A percentile compares a stretch with the other conserved stretches of the same genome.
Conservation (phyloP, 2,113 vertebrate species). For the Budorcas taxicolor region DNA sequence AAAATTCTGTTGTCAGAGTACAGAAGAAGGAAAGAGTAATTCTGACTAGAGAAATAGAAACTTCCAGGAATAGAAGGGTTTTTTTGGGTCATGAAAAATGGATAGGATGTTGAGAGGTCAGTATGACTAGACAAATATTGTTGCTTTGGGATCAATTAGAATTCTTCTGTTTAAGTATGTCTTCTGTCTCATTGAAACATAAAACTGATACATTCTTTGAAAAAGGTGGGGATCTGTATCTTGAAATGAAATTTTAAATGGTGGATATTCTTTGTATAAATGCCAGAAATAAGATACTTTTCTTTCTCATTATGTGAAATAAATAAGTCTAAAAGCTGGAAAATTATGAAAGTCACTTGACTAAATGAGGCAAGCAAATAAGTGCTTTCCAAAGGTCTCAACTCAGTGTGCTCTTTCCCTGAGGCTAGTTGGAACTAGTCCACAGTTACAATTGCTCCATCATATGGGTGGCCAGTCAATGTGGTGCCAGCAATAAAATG, state of each 20-base stretch:
- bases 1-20: neutral
- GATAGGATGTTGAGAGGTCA: neutral
- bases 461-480: constrained; percentile 35
- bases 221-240: neutral
- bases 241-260: constrained; percentile 1
- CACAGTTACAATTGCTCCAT: constrained; percentile 34
- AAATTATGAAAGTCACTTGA: constrained; percentile 57
- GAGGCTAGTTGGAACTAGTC: constrained; percentile 43
- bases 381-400: constrained; percentile 47
- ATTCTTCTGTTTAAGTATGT: neutral
- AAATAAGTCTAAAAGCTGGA: constrained; percentile 46
- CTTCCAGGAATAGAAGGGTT: neutral
- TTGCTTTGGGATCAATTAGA: neutral
- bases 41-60: neutral
- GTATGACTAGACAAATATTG: neutral
- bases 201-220: neutral
- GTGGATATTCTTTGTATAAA: constrained; percentile 16
- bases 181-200: neutral
- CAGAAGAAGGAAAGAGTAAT: neutral
- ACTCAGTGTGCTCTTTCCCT: constrained; percentile 2
- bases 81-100: neutral
- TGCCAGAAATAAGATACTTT: constrained; percentile 27
- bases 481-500: constrained; percentile 26
- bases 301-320: constrained; percentile 48
- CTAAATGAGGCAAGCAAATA: constrained; percentile 46